phyloP scores from a whole-genome alignment of 2,113 vertebrate genomes.

The Hydrolagus affinis region DNA sequence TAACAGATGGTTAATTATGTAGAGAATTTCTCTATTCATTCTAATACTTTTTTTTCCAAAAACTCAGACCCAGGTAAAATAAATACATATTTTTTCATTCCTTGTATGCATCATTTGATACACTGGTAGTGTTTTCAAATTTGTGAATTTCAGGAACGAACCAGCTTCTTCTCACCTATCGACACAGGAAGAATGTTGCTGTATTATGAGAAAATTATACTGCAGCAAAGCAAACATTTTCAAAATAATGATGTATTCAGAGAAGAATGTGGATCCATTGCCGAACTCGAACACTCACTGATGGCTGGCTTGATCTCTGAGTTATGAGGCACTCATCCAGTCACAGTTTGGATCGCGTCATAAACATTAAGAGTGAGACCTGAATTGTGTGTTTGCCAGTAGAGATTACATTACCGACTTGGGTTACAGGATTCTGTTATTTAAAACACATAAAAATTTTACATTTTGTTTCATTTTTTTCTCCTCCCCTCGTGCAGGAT shows the following conservation, averaged over 20 bases:
- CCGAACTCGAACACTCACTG: background rate
- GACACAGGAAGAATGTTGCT: conserved; percentile 10
- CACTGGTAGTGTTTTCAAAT: background rate
- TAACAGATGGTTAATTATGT: conserved; percentile 28
- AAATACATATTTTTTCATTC: background rate
- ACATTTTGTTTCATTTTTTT: too few species aligned
- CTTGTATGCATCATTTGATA: background rate
- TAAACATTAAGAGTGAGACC: background rate
- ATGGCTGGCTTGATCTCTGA: background rate
- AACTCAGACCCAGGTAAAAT: background rate
- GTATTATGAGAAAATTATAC: background rate
- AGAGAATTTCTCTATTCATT: background rate
- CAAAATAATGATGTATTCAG: background rate
- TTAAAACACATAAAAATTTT: background rate
- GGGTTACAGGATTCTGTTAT: background rate
- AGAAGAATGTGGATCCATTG: conserved; percentile 7
- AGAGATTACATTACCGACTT: background rate
- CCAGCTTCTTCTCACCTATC: background rate
- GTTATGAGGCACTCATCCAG: background rate
- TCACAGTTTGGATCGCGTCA: background rate
- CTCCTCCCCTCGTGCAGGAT: too few species aligned
- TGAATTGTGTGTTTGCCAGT: background rate
- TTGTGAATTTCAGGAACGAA: conserved; percentile 3
- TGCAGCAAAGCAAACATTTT: background rate
- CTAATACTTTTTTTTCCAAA: background rate